A percentile compares a stretch with the other conserved stretches of the same genome.
Conservation (phyloP, 2,888 invertebrate species). For the Lordiphosa fenestrarum region DNA sequence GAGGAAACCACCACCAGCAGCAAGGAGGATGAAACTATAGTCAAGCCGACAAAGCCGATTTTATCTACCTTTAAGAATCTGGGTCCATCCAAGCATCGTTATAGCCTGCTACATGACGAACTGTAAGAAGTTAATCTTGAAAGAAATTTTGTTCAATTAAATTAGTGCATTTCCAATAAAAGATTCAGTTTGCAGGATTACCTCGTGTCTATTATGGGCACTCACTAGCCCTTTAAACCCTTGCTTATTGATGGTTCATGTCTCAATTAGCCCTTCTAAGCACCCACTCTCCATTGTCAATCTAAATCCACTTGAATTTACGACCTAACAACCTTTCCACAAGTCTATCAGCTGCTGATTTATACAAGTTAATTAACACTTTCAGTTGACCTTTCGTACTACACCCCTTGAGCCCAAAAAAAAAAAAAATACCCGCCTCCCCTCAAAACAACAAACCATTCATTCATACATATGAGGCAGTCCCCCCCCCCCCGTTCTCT, state of each 20-base stretch:
- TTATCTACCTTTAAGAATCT: slow-evolving; percentile 51
- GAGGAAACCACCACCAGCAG: background rate
- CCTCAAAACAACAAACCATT: slow-evolving; percentile 19
- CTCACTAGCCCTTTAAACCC: too few species aligned
- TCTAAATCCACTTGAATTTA: slow-evolving; percentile 13
- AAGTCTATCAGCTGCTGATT: slow-evolving; percentile 57
- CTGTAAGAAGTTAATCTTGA: too few species aligned
- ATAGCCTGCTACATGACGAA: slow-evolving; percentile 52
- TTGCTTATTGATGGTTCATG: too few species aligned
- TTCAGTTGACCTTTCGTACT: slow-evolving; percentile 30
- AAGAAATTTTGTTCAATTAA: too few species aligned
- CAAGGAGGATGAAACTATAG: background rate
- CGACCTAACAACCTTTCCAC: background rate
- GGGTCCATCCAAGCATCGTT: slow-evolving; percentile 60
- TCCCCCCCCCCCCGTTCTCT: too few species aligned
- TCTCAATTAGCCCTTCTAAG: too few species aligned
- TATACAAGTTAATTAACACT: slow-evolving; percentile 73
- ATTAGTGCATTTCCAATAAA: too few species aligned
- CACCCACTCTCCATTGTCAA: background rate
- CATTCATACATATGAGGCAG: slow-evolving; percentile 20
- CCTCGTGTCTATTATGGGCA: too few species aligned
- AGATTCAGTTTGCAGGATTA: too few species aligned
- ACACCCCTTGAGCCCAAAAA: slow-evolving; percentile 24
- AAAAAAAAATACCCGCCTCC: background rate
- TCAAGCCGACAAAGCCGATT: background rate